Conservation (phyloP, 2,797 vertebrate genomes). For the Apodemus agrarius region DNA sequence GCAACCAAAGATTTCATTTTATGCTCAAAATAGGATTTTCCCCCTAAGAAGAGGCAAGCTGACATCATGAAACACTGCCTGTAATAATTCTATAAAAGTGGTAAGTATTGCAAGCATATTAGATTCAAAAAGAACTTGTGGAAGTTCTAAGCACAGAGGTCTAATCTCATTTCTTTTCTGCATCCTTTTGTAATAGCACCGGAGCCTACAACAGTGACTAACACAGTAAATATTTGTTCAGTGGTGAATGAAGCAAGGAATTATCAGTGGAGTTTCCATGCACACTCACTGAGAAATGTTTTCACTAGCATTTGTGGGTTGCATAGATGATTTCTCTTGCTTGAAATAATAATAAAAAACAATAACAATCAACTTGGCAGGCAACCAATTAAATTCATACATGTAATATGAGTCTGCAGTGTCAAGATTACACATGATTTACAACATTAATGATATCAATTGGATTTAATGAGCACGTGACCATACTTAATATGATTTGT, state of each 20-base stretch:
- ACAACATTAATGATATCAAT: neutral
- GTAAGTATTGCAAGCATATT: neutral
- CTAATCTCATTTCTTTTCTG: neutral
- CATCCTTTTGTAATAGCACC: neutral
- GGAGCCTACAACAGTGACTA: conserved; percentile 4
- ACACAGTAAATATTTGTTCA: conserved; percentile 53
- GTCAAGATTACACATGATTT: conserved; percentile 1
- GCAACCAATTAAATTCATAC: conserved; percentile 23
- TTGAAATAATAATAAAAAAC: neutral
- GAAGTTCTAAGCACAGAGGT: neutral
- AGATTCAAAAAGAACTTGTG: neutral
- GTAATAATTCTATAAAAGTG: conserved; percentile 5
- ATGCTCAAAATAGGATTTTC: conserved; percentile 45
- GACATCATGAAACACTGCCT: neutral
- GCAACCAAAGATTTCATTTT: conserved; percentile 39
- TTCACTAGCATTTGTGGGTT: conserved; percentile 47
- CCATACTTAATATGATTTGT: conserved; percentile 24
- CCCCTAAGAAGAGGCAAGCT: neutral
- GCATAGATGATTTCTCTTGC: conserved; percentile 23
- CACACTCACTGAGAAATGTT: neutral
- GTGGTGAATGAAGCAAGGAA: neutral
- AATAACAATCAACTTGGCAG: conserved; percentile 18
- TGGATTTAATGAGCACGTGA: conserved; percentile 9
- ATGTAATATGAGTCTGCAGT: neutral
- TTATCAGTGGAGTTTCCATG: neutral